Evolutionary conservation across 2,113 vertebrate genomes (phyloP), one percentile per base, ranked within the genome.

Genomic region (Amia ocellicauda): DNA sequence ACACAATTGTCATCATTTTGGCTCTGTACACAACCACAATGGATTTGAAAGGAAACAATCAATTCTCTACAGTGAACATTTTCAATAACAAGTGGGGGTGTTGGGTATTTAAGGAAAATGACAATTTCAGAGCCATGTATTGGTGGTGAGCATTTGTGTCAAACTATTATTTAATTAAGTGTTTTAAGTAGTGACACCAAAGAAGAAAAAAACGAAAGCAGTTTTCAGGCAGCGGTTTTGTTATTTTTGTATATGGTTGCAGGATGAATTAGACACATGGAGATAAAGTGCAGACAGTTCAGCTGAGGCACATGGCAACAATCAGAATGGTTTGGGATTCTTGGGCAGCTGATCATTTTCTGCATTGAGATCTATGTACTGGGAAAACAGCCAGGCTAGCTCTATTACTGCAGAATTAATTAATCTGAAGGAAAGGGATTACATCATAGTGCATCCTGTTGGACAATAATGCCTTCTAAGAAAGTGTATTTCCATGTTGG

Each of bases 61-160:
- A n/a, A n/a, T n/a, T n/a, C n/a, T n/a, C n/a, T n/a, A n/a, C 42
- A 52, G 60, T 47, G 63, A 60, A 54, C n/a, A 7, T 2, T 29
- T 40, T 47, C 63, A 58, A 57, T 64, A 57, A 64, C 65, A 76
- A 79, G 79, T 77, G 77, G 68, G 68, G 70, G 40, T 13, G 69
- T 42, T 68, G 51, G 63, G 0, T 55, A 74, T 51, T 28, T 27
- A 16, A 40, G 36, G 22, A 22, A 22, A 1, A 26, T 23, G 40
- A 41, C 41, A 19, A 3, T 16, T 51, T 19, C 16, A 57, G 65
- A 3, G 58, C 53, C 47, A n/a, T 56, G 45, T 42, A 27, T 24
- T 49, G 52, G 45, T 27, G 42, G 8, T 20, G 31, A 28, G 40
- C 49, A 52, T 60, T 62, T 65, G 70, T 27, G 49, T n/a, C 27